Conservation (phyloP, 23 tunicate species). For the Corella eumyota region DNA sequence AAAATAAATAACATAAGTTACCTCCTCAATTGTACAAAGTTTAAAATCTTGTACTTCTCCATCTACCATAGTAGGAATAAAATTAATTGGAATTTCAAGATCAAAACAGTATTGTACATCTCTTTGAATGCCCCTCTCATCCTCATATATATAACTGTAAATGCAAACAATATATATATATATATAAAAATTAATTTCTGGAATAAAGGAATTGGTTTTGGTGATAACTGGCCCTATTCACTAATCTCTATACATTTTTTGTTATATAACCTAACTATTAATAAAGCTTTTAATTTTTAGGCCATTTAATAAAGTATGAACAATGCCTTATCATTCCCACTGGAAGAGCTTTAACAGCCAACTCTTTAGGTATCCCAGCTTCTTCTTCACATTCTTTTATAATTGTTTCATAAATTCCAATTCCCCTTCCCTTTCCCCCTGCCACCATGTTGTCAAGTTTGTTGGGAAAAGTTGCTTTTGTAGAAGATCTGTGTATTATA, state of each 20-base stretch:
- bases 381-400: slow-evolving; percentile 93
- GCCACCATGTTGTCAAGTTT: slow-evolving; percentile 94
- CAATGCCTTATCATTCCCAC: slow-evolving; percentile 71
- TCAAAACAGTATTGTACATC: slow-evolving; percentile 94
- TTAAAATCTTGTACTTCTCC: slow-evolving; percentile 80
- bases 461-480: slow-evolving; percentile 84
- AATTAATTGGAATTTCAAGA: slow-evolving; percentile 76
- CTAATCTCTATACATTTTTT: too few relatives aligned
- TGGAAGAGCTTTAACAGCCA: slow-evolving; percentile 49
- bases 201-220: too few relatives aligned
- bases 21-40: slow-evolving; percentile 67
- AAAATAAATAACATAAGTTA: too few relatives aligned
- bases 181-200: neutral
- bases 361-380: slow-evolving; percentile 69
- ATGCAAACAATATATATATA: slow-evolving; percentile 6
- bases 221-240: too few relatives aligned
- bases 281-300: too few relatives aligned
- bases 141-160: slow-evolving; percentile 51
- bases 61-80: slow-evolving; percentile 61
- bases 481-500: slow-evolving; percentile 42
- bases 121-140: slow-evolving; percentile 50
- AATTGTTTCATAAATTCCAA: slow-evolving; percentile 60
- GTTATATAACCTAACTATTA: too few relatives aligned
- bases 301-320: neutral
- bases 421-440: slow-evolving; percentile 69